Evolutionary conservation across 2,888 invertebrate species (phyloP).

Genomic region (Leptopterna dolabrata): DNA sequence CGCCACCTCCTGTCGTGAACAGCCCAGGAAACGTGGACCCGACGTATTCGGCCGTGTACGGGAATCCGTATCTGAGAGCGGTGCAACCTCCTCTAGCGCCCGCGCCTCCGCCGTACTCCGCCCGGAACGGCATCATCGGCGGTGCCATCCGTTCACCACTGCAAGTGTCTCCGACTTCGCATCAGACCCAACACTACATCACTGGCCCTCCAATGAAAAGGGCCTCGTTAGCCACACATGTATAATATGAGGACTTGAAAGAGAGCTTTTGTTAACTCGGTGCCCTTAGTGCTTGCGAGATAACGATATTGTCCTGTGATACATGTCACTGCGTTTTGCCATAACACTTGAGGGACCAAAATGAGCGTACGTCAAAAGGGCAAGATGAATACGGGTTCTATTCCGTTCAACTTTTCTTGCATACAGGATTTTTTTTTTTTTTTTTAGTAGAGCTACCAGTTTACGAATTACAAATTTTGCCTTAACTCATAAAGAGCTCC

Average conservation of each 20-base stretch:
- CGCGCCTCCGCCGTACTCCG: conserved; percentile 63
- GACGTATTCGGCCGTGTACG: conserved; percentile 88
- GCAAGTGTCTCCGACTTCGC: conserved; percentile 28
- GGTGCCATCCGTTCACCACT: conserved; percentile 41
- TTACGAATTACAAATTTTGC: too few relatives aligned
- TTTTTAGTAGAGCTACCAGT: too few relatives aligned
- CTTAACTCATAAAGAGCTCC: too few relatives aligned
- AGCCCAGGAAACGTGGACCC: conserved; percentile 73
- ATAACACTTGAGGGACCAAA: background rate
- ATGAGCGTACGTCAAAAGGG: background rate
- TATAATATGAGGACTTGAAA: conserved; percentile 67
- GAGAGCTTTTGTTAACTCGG: conserved; percentile 54
- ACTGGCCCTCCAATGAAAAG: conserved; percentile 72
- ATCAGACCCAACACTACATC: conserved; percentile 69
- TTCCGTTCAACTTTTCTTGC: too few relatives aligned
- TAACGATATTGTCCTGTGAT: background rate
- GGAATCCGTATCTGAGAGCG: conserved; percentile 85
- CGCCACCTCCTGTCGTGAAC: conserved; percentile 74
- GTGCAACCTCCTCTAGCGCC: conserved; percentile 78
- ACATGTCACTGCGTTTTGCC: background rate
- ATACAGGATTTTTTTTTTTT: too few relatives aligned
- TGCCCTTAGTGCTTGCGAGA: conserved; percentile 41
- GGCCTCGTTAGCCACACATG: conserved; percentile 76
- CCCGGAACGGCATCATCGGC: conserved; percentile 67
- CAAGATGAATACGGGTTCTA: background rate